phyloP scores from a whole-genome alignment of 2,113 vertebrate genomes.

The Phalacrocorax aristotelis region DNA sequence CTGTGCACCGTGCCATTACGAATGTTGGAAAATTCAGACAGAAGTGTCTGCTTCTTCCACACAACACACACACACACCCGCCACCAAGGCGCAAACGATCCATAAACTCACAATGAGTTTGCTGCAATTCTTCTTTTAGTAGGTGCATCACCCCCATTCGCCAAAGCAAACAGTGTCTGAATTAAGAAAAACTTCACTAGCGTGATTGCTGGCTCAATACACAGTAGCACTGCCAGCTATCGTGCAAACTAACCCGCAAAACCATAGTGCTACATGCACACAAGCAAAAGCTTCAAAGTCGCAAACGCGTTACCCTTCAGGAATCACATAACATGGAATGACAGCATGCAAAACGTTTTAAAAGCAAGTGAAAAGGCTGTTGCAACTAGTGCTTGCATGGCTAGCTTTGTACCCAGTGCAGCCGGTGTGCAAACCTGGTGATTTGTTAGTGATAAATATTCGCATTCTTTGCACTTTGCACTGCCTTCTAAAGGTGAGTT shows the following conservation, averaged over 20 bases:
- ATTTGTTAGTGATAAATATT: slow-evolving; percentile 35
- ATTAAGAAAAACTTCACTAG: neutral
- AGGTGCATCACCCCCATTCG: neutral
- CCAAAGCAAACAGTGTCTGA: neutral
- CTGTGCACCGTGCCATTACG: neutral
- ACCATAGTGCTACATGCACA: neutral
- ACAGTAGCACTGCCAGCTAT: neutral
- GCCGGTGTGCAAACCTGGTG: neutral
- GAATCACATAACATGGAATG: neutral
- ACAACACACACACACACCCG: no score
- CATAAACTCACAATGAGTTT: neutral
- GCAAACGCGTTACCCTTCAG: neutral
- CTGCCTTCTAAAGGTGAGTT: neutral
- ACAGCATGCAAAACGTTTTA: slow-evolving; percentile 1
- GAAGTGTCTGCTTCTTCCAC: neutral
- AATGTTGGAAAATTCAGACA: neutral
- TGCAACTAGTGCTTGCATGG: neutral
- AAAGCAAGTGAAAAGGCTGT: neutral
- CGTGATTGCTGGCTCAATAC: slow-evolving; percentile 1
- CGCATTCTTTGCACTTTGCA: slow-evolving; percentile 64
- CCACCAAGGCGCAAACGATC: neutral
- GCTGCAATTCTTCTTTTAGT: neutral
- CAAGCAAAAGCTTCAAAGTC: neutral
- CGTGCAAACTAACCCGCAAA: slow-evolving; percentile 1
- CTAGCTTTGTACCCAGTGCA: neutral